Evolutionary conservation across 1,140 invertebrate species (phyloP).

Genomic region (Drosophila novamexicana): DNA sequence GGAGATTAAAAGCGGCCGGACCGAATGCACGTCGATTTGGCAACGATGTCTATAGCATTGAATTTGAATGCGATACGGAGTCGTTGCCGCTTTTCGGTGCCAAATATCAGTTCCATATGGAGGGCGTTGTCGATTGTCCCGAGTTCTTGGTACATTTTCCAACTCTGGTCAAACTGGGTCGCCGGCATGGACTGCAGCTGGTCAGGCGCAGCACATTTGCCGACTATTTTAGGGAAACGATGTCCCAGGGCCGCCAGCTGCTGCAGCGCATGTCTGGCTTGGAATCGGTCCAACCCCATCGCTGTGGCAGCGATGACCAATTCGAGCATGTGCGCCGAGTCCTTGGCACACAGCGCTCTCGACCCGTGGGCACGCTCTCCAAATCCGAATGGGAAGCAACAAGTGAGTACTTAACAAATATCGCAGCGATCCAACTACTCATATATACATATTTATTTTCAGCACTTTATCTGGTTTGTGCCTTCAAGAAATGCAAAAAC

Average conservation of each 20-base stretch:
- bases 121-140: conserved; percentile 98
- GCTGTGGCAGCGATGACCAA: conserved; percentile 86
- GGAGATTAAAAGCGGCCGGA: conserved; percentile 85
- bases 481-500: conserved; percentile 91
- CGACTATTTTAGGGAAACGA: conserved; percentile 91
- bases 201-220: conserved; percentile 90
- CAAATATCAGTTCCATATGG: conserved; percentile 97
- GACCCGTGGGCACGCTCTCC: conserved; percentile 91
- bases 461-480: conserved; percentile 94
- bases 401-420: conserved; percentile 86
- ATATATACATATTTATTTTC: conserved; percentile 82
- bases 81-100: conserved; percentile 95
- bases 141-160: conserved; percentile 99
- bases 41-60: conserved; percentile 94
- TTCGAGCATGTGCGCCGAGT: conserved; percentile 89
- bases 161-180: conserved; percentile 92
- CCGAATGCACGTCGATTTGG: conserved; percentile 89
- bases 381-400: conserved; percentile 97
- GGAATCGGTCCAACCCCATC: conserved; percentile 88
- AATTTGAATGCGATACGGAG: conserved; percentile 90
- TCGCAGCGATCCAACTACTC: no score
- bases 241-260: conserved; percentile 85
- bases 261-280: conserved; percentile 91
- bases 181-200: conserved; percentile 92
- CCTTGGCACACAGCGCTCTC: conserved; percentile 65